Evolutionary conservation across 1,140 invertebrate species (phyloP), one percentile per base, ranked within the genome.

Genomic region (Aphidius gifuensis): DNA sequence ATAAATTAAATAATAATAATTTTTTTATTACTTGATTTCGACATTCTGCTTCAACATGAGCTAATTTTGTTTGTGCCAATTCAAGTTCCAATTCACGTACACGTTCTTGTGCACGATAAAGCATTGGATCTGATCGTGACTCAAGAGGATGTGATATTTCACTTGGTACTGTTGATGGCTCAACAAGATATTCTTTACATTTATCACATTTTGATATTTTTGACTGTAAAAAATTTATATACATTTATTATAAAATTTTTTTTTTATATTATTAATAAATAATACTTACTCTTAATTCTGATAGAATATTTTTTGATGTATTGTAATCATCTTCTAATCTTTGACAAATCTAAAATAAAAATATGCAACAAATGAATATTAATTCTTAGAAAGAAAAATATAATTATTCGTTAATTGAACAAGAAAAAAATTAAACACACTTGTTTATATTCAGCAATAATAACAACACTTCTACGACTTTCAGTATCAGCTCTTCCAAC

Each of bases 41-140:
- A 82, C 97, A 99, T 80, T 98, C 93, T 0, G 95, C 92, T 82
- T 99, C 95, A 4, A 99, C 97, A 59, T 98, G 88, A 0, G 94
- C 95, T 65, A 99, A 83, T 76, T 99, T 99, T 0, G 96, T 96
- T 75, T 96, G 92, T 5, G 96, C 97, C 60, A 99, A 80, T 74
- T 99, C 96, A 54, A 98, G 81, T 76, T 99, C 97, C 32, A 99
- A 81, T 77, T 97, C 94, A 9, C 92, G 85, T 58, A 98, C 88
- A 66, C 91, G 85, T 68, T 91, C 87, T 61, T 85, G 80, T 5
- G 84, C 80, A 47, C 82, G 72, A 32, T 71, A 74, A 9, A 80
- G 65, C 60, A 79, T 74, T 5, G 79, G 78, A 66, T 79, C 77
- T 43, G 75, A 63, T 40, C 76, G 68, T 62, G 70, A 78, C 67